Percentiles rank a stretch among this genome's conserved stretches.
phyloP scores from a whole-genome alignment of 2,797 vertebrate genomes.

The Acipenser ruthenus region DNA sequence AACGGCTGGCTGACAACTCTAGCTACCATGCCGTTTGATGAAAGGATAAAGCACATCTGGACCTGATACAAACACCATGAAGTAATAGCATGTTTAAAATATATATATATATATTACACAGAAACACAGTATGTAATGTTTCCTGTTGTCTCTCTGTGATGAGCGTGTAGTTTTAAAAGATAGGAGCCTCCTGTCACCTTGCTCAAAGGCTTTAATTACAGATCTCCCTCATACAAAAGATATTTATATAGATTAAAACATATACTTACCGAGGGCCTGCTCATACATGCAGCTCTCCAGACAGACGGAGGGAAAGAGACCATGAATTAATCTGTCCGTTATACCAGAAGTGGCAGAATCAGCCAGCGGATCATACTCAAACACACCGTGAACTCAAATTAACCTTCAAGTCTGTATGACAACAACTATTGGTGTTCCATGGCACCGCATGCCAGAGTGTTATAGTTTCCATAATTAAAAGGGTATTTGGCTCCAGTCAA shows the following conservation, averaged over 20 bases:
- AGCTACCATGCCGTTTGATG: conserved; percentile 48
- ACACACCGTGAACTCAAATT: too few species aligned
- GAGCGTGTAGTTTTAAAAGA: conserved; percentile 27
- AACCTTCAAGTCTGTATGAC: too few species aligned
- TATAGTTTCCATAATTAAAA: too few species aligned
- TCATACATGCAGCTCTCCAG: conserved; percentile 37
- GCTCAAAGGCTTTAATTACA: conserved; percentile 58
- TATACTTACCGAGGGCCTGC: conserved; percentile 45
- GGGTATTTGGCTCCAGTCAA: too few species aligned
- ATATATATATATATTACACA: conserved; percentile 48
- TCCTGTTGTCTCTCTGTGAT: conserved; percentile 49
- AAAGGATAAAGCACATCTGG: conserved; percentile 63
- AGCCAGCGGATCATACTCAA: too few species aligned
- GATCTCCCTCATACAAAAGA: conserved; percentile 34
- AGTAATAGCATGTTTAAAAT: conserved; percentile 45
- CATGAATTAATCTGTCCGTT: too few species aligned
- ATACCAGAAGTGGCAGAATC: too few species aligned
- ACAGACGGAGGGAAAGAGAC: too few species aligned
- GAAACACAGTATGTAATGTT: conserved; percentile 39
- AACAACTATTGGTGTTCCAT: too few species aligned
- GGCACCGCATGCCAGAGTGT: too few species aligned
- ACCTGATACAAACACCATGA: conserved; percentile 48
- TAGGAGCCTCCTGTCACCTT: conserved; percentile 58
- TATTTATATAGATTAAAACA: conserved; percentile 11
- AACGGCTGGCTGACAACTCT: conserved; percentile 48